Evolutionary conservation across 2,113 vertebrate species (phyloP), one percentile per base, ranked within the genome.

Genomic region (Marcusenius ussheri): DNA sequence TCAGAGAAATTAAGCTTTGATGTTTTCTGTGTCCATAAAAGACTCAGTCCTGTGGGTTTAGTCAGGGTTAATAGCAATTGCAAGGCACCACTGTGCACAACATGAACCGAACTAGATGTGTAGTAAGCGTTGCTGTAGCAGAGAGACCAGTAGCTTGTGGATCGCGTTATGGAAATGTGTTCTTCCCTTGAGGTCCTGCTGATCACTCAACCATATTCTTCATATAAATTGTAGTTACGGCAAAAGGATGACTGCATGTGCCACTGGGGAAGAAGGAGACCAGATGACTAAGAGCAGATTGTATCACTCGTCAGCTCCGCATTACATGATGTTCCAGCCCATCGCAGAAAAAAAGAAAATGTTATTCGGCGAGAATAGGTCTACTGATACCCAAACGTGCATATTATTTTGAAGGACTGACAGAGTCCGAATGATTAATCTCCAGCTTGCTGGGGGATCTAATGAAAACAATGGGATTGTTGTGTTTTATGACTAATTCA

Each of bases 401-500:
- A 86, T 31, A 46, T 46, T 47, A 24, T 87, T 87, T 35, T 87
- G 47, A 80, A 89, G 27, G 2, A 35, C 46, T 80, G 62, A 74
- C 88, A 89, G 19, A 39, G 35, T 53, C 70, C 49, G 80, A 51
- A 56, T 89, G 17, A 83, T 39, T 56, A 27, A 89, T 89, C 51
- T 56, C 39, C 31, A 53, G 19, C 21, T 19, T 89, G 49, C 88
- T 31, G 27, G 6, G 62, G 39, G 85, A 39, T 53, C 47, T 87
- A 53, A 87, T 53, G 85, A 87, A 24, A 87, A 51, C 21, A 87
- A 27, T 10, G 27, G 27, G 27, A 87, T 15, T 87, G 21, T 50
- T 27, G 50, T 50, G 45, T 87, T 87, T 85, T 56, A 19, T 80
- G 50, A 53, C 45, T 89, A 83, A 89, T 89, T 77, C 91, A 91